A percentile compares a stretch with the other conserved stretches of the same genome.
Evolutionary conservation across 1,140 invertebrate species (phyloP).

Genomic region (Drosophila sechellia): DNA sequence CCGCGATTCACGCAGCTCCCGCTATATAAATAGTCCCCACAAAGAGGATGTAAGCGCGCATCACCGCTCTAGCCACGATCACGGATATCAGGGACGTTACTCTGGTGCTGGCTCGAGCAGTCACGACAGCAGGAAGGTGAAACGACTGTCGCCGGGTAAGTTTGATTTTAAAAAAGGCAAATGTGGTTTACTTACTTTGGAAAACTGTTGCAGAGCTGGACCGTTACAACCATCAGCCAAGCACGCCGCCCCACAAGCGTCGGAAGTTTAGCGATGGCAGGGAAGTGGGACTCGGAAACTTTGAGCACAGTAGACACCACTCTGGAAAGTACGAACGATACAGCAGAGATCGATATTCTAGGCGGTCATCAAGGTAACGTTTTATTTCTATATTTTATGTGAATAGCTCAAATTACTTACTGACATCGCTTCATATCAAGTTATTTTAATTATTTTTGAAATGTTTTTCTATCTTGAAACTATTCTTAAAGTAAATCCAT

Average conservation of each 20-base stretch:
- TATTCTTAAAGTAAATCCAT: background rate
- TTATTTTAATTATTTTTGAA: background rate
- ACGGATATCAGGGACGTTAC: slow-evolving; percentile 62
- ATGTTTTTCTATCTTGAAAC: background rate
- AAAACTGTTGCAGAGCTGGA: slow-evolving; percentile 48
- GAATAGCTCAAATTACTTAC: no score
- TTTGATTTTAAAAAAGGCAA: background rate
- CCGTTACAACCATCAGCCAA: slow-evolving; percentile 74
- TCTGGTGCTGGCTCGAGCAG: slow-evolving; percentile 39
- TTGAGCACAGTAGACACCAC: slow-evolving; percentile 69
- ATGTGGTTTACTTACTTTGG: background rate
- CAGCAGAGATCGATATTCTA: slow-evolving; percentile 71
- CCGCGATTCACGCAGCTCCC: slow-evolving; percentile 62
- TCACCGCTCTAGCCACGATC: slow-evolving; percentile 56
- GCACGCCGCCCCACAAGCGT: slow-evolving; percentile 77
- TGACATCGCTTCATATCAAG: background rate
- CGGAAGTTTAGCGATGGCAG: slow-evolving; percentile 71
- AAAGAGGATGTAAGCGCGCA: slow-evolving; percentile 67
- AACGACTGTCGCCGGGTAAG: slow-evolving; percentile 66
- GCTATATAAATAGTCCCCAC: slow-evolving; percentile 69
- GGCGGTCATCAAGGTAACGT: slow-evolving; percentile 61
- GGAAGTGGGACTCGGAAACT: slow-evolving; percentile 44
- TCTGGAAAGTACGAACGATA: slow-evolving; percentile 75
- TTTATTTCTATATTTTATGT: background rate
- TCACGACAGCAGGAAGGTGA: slow-evolving; percentile 57